Evolutionary conservation across 2,888 invertebrate genomes (phyloP).

Genomic region (Sphaeridia pumilis): DNA sequence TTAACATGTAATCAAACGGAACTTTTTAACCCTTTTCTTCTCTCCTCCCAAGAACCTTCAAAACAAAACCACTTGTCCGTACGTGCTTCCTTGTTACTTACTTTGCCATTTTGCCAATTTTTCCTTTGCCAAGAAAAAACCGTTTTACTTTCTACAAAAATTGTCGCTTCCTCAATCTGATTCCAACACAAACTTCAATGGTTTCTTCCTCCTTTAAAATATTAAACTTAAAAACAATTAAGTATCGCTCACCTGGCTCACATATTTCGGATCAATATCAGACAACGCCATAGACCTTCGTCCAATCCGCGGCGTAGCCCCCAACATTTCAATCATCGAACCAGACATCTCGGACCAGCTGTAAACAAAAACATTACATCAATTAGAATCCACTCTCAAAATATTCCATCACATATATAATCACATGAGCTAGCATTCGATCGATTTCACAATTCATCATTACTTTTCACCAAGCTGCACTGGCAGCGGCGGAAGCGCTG

Average conservation of each 20-base stretch:
- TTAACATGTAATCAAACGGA: no score
- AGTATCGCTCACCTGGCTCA: slow-evolving; percentile 27
- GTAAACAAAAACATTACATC: slow-evolving; percentile 10
- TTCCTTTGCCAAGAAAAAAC: no score
- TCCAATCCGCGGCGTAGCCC: slow-evolving; percentile 33
- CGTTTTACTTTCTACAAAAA: neutral
- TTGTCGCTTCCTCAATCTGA: neutral
- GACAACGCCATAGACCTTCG: slow-evolving; percentile 33
- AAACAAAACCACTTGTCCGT: no score
- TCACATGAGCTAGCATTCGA: neutral
- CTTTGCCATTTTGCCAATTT: no score
- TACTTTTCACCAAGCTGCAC: slow-evolving; percentile 6
- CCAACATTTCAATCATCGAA: slow-evolving; percentile 27
- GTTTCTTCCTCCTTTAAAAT: neutral
- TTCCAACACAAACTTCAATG: neutral
- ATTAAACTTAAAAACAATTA: neutral
- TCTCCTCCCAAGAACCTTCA: no score
- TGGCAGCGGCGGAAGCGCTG: neutral
- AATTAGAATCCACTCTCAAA: no score
- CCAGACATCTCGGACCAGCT: slow-evolving; percentile 30
- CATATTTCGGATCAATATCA: slow-evolving; percentile 36
- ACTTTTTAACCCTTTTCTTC: no score
- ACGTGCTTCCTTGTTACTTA: no score
- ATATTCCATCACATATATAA: no score
- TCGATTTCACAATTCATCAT: neutral